Conservation (phyloP, 2,113 vertebrate genomes). For the Xiphophorus hellerii region DNA sequence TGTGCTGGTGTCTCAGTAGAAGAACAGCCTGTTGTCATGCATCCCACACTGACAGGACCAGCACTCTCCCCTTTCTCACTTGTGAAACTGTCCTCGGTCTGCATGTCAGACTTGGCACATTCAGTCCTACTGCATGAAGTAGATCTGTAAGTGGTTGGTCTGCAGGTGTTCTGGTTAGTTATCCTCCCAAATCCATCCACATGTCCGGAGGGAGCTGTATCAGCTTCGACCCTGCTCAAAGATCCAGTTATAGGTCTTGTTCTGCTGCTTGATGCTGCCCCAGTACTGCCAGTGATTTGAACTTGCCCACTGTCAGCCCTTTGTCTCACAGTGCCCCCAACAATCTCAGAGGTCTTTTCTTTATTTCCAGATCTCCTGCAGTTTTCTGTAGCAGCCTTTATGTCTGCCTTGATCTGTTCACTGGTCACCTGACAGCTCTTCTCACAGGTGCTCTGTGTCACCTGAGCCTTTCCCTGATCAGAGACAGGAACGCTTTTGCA, state of each 20-base stretch:
- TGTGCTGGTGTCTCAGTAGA: not conserved
- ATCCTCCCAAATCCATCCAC: conserved; percentile 29
- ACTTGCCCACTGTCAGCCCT: conserved; percentile 31
- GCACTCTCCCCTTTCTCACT: not conserved
- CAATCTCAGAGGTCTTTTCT: conserved; percentile 17
- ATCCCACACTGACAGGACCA: not conserved
- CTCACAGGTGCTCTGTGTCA: conserved; percentile 88
- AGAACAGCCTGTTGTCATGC: not conserved
- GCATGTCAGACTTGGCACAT: not conserved
- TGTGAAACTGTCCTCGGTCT: not conserved
- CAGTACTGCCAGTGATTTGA: conserved; percentile 16
- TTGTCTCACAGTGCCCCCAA: not conserved
- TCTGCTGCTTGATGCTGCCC: conserved; percentile 14
- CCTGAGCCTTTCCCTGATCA: conserved; percentile 2
- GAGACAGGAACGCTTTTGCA: conserved; percentile 23
- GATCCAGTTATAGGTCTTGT: conserved; percentile 15
- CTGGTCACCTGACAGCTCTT: conserved; percentile 98
- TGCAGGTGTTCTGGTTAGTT: conserved; percentile 1
- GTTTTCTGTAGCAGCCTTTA: conserved; percentile 92
- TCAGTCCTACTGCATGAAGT: conserved; percentile 20
- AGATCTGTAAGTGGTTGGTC: conserved; percentile 23
- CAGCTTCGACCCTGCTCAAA: conserved; percentile 37
- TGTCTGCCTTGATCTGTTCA: conserved; percentile 98
- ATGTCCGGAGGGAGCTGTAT: not conserved
- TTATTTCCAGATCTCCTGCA: conserved; percentile 54